Evolutionary conservation across 1,140 invertebrate genomes (phyloP).

Genomic region (Thereuonema tuberculata): DNA sequence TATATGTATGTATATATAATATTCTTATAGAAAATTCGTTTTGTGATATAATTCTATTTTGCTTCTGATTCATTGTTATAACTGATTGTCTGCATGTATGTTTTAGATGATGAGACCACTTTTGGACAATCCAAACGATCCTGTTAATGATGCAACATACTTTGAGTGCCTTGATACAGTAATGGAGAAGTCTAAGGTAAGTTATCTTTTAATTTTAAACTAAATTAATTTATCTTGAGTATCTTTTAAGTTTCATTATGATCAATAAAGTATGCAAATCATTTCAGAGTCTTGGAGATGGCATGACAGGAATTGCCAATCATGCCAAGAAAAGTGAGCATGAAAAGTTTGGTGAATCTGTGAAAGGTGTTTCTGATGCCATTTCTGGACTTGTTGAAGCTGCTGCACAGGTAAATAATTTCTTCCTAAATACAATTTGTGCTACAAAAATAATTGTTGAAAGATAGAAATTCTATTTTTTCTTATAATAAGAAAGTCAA

Average conservation of each 20-base stretch:
- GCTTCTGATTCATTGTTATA: too few relatives aligned
- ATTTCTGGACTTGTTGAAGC: constrained; percentile 89
- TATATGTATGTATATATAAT: too few relatives aligned
- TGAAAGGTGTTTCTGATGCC: constrained; percentile 65
- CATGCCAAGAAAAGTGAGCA: constrained; percentile 76
- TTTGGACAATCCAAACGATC: constrained; percentile 72
- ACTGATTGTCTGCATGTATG: too few relatives aligned
- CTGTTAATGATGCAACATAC: constrained; percentile 75
- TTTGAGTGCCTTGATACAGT: constrained; percentile 89
- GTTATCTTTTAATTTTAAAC: not conserved
- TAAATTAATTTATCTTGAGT: not conserved
- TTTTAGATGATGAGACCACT: constrained; percentile 52
- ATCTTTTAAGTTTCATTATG: not conserved
- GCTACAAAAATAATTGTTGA: too few relatives aligned
- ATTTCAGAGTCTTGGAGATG: constrained; percentile 46
- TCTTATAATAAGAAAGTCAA: too few relatives aligned
- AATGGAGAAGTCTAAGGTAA: constrained; percentile 76
- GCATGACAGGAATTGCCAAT: constrained; percentile 86
- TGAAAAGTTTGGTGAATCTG: constrained; percentile 72
- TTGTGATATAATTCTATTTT: too few relatives aligned
- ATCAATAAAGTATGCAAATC: not conserved
- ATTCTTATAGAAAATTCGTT: too few relatives aligned
- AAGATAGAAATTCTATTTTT: too few relatives aligned
- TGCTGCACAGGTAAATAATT: constrained; percentile 56
- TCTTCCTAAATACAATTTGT: too few relatives aligned